Conservation (phyloP, 2,113 vertebrate species). For the Erinaceus europaeus region DNA sequence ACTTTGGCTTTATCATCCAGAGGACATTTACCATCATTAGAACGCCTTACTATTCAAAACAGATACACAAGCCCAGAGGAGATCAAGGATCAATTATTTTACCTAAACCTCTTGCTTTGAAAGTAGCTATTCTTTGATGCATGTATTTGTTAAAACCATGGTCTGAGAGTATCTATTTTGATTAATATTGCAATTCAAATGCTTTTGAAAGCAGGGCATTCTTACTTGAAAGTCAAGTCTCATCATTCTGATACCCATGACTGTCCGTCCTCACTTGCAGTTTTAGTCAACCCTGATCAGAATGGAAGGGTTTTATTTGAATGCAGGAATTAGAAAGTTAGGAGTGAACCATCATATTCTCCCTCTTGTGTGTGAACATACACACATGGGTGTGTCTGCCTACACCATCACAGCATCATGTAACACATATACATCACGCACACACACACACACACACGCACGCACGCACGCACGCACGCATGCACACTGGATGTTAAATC, state of each 20-base stretch:
- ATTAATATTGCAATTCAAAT: constrained; percentile 72
- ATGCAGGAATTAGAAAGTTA: constrained; percentile 50
- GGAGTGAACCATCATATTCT: constrained; percentile 39
- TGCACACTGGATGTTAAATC: constrained; percentile 71
- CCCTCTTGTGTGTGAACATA: not conserved
- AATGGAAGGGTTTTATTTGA: constrained; percentile 17
- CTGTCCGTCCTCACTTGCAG: not conserved
- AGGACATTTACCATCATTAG: constrained; percentile 9
- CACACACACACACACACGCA: not conserved
- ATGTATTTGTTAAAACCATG: constrained; percentile 3
- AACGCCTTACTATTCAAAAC: not conserved
- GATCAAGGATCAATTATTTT: constrained; percentile 14
- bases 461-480: not conserved
- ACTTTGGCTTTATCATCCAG: not conserved
- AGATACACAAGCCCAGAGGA: not conserved
- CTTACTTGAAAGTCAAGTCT: constrained; percentile 23
- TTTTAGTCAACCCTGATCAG: constrained; percentile 46
- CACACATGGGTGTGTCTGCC: not conserved
- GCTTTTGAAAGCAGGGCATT: constrained; percentile 56
- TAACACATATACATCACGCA: not conserved
- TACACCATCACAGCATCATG: not conserved
- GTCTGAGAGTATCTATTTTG: constrained; percentile 5
- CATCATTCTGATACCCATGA: constrained; percentile 39
- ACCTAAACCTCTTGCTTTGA: constrained; percentile 26
- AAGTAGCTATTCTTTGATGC: constrained; percentile 22